Conservation (phyloP, 1,140 invertebrate species). For the Eriosoma lanigerum region DNA sequence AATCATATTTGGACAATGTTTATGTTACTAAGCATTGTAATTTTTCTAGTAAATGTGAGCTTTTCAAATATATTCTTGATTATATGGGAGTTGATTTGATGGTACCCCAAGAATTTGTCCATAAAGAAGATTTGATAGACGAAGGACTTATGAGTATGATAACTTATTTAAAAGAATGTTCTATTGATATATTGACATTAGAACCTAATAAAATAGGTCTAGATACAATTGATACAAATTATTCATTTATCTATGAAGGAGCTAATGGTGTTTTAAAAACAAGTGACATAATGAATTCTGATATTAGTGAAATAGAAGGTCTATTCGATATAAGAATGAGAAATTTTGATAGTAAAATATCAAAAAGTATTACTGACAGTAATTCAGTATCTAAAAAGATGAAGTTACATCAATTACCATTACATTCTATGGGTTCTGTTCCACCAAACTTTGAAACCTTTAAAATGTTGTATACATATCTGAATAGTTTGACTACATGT, state of each 20-base stretch:
- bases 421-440: slow-evolving; percentile 14
- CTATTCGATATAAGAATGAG: slow-evolving; percentile 30
- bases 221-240: neutral
- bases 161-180: slow-evolving; percentile 23
- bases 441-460: slow-evolving; percentile 44
- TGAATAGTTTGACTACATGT: neutral
- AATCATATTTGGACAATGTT: slow-evolving; percentile 27
- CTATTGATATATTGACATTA: neutral
- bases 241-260: neutral
- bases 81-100: slow-evolving; percentile 18
- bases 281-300: slow-evolving; percentile 39
- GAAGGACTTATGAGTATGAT: slow-evolving; percentile 37
- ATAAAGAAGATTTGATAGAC: slow-evolving; percentile 39
- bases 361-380: neutral
- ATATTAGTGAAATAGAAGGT: slow-evolving; percentile 30
- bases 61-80: slow-evolving; percentile 19
- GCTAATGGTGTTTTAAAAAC: slow-evolving; percentile 7
- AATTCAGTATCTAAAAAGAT: neutral
- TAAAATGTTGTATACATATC: slow-evolving; percentile 25
- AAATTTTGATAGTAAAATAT: neutral
- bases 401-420: neutral
- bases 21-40: slow-evolving; percentile 29
- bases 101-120: neutral
- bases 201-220: neutral
- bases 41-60: slow-evolving; percentile 40